These are phyloP conservation scores for Aricia artaxerxes DNA, from an alignment of 2,888 invertebrate genomes.

Conservation along the genomic window DNA sequence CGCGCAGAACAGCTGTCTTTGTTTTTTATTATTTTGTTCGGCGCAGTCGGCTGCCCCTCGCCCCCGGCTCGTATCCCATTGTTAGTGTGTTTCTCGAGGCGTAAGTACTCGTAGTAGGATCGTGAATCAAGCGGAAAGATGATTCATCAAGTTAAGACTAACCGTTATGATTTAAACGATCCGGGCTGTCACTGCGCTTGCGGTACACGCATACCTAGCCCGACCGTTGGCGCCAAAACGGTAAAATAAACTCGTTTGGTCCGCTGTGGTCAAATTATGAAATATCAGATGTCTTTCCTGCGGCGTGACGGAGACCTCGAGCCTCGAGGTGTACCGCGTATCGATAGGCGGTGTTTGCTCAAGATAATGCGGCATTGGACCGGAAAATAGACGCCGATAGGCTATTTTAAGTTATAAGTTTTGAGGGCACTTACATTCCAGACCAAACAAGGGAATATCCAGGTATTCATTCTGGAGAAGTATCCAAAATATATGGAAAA, in stretches of 20 bases:
- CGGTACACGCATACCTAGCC: conserved; percentile 64
- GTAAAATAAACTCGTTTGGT: conserved; percentile 44
- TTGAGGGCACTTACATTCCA: not conserved
- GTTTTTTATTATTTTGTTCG: conserved; percentile 38
- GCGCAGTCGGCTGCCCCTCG: conserved; percentile 25
- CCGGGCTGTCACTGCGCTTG: conserved; percentile 68
- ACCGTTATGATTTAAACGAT: conserved; percentile 77
- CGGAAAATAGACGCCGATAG: conserved; percentile 19
- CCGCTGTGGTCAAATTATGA: conserved; percentile 29
- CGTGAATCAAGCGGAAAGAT: conserved; percentile 74
- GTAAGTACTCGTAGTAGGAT: conserved; percentile 36
- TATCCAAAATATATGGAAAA: too few species aligned
- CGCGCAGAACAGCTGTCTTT: conserved; percentile 45
- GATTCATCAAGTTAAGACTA: conserved; percentile 69
- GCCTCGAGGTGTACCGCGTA: conserved; percentile 17
- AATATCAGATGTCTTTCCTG: conserved; percentile 22
- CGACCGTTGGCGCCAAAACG: conserved; percentile 47
- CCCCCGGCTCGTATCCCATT: conserved; percentile 36
- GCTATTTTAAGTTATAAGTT: not conserved
- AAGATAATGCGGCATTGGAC: conserved; percentile 16
- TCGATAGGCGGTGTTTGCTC: conserved; percentile 21
- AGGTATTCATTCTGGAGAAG: too few species aligned
- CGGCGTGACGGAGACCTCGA: not conserved
- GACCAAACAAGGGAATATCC: too few species aligned
- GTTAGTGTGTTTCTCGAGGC: conserved; percentile 37